Base-by-base conservation (phyloP, 2,113 vertebrate species). In the Donacobius atricapilla region DNA sequence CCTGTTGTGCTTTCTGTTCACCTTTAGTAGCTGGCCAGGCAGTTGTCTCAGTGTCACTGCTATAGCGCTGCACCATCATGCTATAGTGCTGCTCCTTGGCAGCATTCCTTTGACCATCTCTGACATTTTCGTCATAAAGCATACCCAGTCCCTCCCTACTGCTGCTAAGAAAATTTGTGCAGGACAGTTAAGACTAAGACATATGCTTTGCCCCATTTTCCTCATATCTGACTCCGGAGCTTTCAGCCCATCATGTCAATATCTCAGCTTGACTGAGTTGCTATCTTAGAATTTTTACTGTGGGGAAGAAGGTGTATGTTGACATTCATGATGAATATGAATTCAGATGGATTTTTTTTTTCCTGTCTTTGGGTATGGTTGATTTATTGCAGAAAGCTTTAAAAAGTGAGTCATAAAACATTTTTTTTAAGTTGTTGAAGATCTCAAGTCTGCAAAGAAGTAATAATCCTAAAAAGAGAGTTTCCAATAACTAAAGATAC, bases 21-120 rank as follows among this genome's bases (percentile, higher is more conserved):
- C 33, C 20, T 72, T 77, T 19, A 91, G 42, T 42, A 87, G 50
- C 45, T 68, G 50, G 35, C 33, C 39, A 69, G 50, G 45, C 64
- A 44, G 50, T 79, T 69, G 37, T 81, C 60, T 57, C 0, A 0
- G n/a, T 90, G 54, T 88, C 13, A 2, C n/a, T 61, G 44, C 44
- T 78, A 70, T 45, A 89, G 60, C 40, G 33, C 27, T 69, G 31
- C 0, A 0, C 37, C 0, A 0, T 82, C 75, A n/a, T n/a, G n/a
- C n/a, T 0, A 0, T 25, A 96, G 81, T 71, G 89, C 90, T 70
- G 70, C 2, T 88, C 54, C 60, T 90, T 92, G 88, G 53, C 58
- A 94, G 19, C 56, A 57, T 91, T 96, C 72, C 65, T 96, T 92
- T 88, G 64, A 79, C 85, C 31, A 17, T 45, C 48, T 70, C 57